Evolutionary conservation across 1,140 invertebrate species (phyloP).

Genomic region (Drosophila saltans): DNA sequence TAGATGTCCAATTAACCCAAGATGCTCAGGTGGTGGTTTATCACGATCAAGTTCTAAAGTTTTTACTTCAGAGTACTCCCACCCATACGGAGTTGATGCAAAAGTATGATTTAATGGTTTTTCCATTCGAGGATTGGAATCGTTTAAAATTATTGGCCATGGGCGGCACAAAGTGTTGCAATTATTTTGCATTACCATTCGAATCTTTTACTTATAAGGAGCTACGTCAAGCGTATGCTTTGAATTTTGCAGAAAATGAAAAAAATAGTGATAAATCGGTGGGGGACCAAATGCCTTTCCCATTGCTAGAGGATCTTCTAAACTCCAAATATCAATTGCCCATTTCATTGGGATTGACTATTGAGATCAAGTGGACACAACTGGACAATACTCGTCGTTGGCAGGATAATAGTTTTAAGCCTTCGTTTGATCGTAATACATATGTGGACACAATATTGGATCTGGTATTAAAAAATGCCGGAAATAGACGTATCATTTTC

Average conservation of each 20-base stretch:
- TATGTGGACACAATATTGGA: constrained; percentile 92
- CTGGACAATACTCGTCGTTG: constrained; percentile 90
- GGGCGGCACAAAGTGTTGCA: constrained; percentile 34
- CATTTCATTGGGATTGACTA: constrained; percentile 92
- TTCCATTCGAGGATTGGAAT: constrained; percentile 44
- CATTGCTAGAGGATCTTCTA: constrained; percentile 91
- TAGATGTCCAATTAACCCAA: constrained; percentile 68
- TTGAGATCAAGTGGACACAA: constrained; percentile 98
- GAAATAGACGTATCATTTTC: constrained; percentile 92
- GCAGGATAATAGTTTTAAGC: constrained; percentile 86
- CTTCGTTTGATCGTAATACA: constrained; percentile 93
- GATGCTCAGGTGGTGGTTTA: constrained; percentile 65
- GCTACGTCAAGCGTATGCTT: constrained; percentile 10
- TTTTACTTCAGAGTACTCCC: constrained; percentile 21
- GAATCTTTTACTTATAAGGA: constrained; percentile 50
- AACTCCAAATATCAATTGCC: constrained; percentile 85
- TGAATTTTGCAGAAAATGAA: constrained; percentile 22
- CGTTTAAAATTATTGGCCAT: constrained; percentile 37
- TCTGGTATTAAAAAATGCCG: constrained; percentile 89
- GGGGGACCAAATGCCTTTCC: constrained; percentile 95
- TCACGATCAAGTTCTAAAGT: constrained; percentile 56
- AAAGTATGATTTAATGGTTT: constrained; percentile 37
- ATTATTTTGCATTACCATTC: constrained; percentile 43
- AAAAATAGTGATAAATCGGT: constrained; percentile 86
- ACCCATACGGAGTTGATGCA: constrained; percentile 20